A percentile compares a stretch with the other conserved stretches of the same genome.
These are phyloP conservation scores for Musca vetustissima DNA, from an alignment of 1,140 invertebrate genomes.

Conservation along the genomic window DNA sequence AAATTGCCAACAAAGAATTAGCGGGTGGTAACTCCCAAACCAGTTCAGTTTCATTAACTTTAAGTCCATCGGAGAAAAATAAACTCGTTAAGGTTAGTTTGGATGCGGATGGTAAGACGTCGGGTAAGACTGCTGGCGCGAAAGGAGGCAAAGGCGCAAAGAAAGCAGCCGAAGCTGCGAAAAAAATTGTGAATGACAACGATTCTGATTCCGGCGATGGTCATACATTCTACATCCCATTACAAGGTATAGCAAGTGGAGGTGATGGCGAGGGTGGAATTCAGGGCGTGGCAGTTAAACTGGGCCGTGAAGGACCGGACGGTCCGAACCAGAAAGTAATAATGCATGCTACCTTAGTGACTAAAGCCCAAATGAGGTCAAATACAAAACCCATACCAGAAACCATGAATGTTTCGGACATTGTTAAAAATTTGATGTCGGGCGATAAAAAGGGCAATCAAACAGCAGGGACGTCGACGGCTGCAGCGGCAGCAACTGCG, in stretches of 20 bases:
- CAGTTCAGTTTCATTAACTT: constrained; percentile 43
- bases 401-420: constrained; percentile 46
- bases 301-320: constrained; percentile 65
- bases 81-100: constrained; percentile 38
- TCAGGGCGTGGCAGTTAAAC: constrained; percentile 68
- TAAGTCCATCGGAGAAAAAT: constrained; percentile 49
- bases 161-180: constrained; percentile 29
- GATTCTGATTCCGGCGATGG: constrained; percentile 55
- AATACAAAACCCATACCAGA: constrained; percentile 55
- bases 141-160: constrained; percentile 11
- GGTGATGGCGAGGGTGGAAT: constrained; percentile 59
- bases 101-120: constrained; percentile 16
- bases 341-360: constrained; percentile 69
- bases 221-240: constrained; percentile 71
- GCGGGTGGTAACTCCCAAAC: constrained; percentile 23
- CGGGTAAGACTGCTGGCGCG: not conserved
- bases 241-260: constrained; percentile 61
- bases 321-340: constrained; percentile 66
- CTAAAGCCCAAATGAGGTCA: constrained; percentile 60
- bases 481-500: constrained; percentile 15
- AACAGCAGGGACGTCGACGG: not conserved
- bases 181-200: constrained; percentile 29
- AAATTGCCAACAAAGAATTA: constrained; percentile 36
- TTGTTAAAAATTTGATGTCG: constrained; percentile 44
- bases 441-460: constrained; percentile 18